These are phyloP conservation scores for Myiotriccus ornatus DNA, from an alignment of 2,797 vertebrate genomes.

Conservation along the genomic window DNA sequence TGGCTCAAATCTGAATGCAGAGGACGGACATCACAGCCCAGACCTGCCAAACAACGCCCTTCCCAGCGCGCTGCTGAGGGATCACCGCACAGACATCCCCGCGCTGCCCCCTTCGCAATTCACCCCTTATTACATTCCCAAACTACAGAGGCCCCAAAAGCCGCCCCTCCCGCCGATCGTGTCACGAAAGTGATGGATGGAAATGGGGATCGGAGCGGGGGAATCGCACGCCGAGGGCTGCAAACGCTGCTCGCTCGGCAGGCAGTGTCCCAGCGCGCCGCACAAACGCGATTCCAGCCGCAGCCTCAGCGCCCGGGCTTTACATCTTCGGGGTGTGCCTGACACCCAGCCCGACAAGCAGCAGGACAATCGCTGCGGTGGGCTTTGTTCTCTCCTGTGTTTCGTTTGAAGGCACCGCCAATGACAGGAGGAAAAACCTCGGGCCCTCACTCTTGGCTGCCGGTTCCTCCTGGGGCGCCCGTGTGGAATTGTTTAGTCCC, in stretches of 20 bases:
- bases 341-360: not conserved
- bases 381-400: not conserved
- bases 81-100: rapidly evolving
- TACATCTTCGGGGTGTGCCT: conserved; percentile 20
- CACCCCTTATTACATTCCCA: not conserved
- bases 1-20: not conserved
- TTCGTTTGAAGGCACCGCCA: not conserved
- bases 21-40: not conserved
- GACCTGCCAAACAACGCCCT: not conserved
- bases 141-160: not conserved
- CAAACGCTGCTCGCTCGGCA: conserved; percentile 35
- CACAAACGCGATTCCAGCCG: conserved; percentile 37
- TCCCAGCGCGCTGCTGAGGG: not conserved
- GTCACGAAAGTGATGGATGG: not conserved
- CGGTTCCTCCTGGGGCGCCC: not conserved
- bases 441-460: not conserved
- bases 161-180: not conserved
- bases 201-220: conserved; percentile 7
- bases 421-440: not conserved
- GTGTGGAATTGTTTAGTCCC: not conserved
- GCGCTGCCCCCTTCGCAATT: not conserved
- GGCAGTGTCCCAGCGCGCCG: conserved; percentile 27
- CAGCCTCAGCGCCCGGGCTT: conserved; percentile 10
- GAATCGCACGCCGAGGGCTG: conserved; percentile 23
- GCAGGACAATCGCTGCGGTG: not conserved